These are phyloP conservation scores for Bos indicus DNA, from an alignment of 2,113 vertebrate species.

Conservation along the genomic window DNA sequence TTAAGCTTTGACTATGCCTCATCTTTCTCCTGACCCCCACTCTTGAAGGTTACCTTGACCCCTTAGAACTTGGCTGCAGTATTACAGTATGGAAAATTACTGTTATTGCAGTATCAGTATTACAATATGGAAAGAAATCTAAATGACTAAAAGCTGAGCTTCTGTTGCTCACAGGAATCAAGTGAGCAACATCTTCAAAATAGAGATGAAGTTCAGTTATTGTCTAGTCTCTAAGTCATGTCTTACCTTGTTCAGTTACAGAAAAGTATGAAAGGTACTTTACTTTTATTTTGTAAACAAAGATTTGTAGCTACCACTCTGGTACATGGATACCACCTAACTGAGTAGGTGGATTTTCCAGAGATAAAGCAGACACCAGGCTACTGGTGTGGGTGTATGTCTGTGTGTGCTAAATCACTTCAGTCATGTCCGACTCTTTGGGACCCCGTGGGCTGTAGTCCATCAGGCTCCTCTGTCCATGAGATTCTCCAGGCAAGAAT, in stretches of 20 bases:
- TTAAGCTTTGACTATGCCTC: not conserved
- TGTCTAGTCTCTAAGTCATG: not conserved
- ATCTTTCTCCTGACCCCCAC: not conserved
- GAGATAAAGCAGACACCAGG: not conserved
- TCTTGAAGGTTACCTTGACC: not conserved
- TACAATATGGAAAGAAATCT: not conserved
- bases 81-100: not conserved
- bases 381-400: not conserved
- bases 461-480: not conserved
- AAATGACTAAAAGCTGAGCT: not conserved
- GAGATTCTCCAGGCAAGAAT: not conserved
- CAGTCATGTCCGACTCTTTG: not conserved
- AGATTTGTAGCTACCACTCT: not conserved
- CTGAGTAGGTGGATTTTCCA: not conserved
- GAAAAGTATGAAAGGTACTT: not conserved
- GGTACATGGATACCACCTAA: not conserved
- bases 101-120: not conserved
- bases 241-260: not conserved
- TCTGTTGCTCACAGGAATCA: not conserved
- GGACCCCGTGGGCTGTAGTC: not conserved
- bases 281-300: not conserved
- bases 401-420: not conserved
- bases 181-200: not conserved
- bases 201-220: not conserved
- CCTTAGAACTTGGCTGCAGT: not conserved